Base-by-base conservation (phyloP, 37 sponge, comb jelly and placozoan species). In the Chondrosia reniformis region DNA sequence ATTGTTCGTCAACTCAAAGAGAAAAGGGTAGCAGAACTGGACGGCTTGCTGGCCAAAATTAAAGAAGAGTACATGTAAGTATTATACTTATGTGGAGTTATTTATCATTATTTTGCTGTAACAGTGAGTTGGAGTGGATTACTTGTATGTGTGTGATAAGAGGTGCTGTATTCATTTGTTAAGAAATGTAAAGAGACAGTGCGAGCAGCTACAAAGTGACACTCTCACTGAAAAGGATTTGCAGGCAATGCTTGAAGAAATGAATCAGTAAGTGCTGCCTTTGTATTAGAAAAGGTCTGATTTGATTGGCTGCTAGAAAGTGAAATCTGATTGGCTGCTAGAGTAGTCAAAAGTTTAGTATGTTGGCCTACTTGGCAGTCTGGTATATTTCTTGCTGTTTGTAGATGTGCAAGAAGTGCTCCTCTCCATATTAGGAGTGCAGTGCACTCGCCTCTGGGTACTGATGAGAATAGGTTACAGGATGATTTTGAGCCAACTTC, bases 1-100 rank as follows among this genome's bases (percentile, higher is more conserved):
- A 92, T 96, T 58, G 85, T 96, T 25, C 77, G 95, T 10, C 79
- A 87, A 15, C 76, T 96, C 36, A 89, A 86, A 30, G 87, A 81
- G 55, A 90, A 89, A 54, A 77, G 94, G n/a, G 87, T 96, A 8
- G 78, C 45, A 57, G 90, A 96, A 31, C 72, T 96, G 3, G 77
- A 85, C 31, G 25, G 58, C 33, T 33, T 69, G 4, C 41, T 92
- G 41, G 57, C 37, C 24, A 58, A 74, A 31, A 92, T 38, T 5
- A 92, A 45, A 46, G 76, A 66, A 33, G 88, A 88, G 67, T 87
- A 87, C 74, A 30, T 45, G 92, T 91, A 69, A 52, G 87, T 76
- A 33, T 31, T 67, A 7, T 27, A 7, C 22, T 25, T 49, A 8
- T 1, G 39, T 13, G 76, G 19, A 8, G n/a, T 54, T 15, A 25